These are phyloP conservation scores for Desmophyllum pertusum DNA, from an alignment of 92 coral and sea anemone species.

Conservation along the genomic window DNA sequence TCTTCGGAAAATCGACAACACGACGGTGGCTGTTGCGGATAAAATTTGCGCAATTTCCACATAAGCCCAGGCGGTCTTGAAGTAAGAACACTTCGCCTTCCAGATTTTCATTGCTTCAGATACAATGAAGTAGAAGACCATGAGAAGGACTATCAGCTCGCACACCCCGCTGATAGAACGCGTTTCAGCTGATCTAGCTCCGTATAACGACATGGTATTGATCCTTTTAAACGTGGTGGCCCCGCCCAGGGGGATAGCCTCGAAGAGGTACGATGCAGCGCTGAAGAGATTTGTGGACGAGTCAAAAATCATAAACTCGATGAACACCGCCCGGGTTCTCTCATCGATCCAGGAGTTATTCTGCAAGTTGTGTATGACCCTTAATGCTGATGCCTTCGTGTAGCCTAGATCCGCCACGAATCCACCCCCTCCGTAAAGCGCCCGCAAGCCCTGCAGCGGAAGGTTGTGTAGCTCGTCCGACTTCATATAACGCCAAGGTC, in stretches of 20 bases:
- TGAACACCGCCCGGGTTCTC: constrained; percentile 88
- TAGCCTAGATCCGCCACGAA: constrained; percentile 95
- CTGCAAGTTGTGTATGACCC: constrained; percentile 73
- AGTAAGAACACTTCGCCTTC: constrained; percentile 71
- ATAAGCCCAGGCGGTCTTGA: constrained; percentile 82
- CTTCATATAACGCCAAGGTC: constrained; percentile 82
- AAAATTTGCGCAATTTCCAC: constrained; percentile 84
- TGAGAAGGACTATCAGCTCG: constrained; percentile 78
- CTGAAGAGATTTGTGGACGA: constrained; percentile 90
- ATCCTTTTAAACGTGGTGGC: constrained; percentile 69
- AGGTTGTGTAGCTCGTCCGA: constrained; percentile 63
- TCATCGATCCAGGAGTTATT: constrained; percentile 86
- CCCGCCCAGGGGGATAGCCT: constrained; percentile 81
- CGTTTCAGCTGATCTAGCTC: constrained; percentile 72
- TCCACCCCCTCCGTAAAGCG: constrained; percentile 83
- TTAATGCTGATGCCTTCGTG: constrained; percentile 75
- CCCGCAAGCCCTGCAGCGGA: constrained; percentile 45
- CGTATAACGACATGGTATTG: constrained; percentile 85
- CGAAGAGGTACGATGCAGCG: constrained; percentile 81
- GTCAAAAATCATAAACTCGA: constrained; percentile 85
- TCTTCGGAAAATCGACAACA: constrained; percentile 85
- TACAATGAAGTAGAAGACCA: constrained; percentile 73
- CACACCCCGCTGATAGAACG: constrained; percentile 80
- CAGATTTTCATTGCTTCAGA: constrained; percentile 81
- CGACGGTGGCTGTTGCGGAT: constrained; percentile 77